Evolutionary conservation across 1,140 invertebrate genomes (phyloP).

Genomic region (Neuroterus valhalla): DNA sequence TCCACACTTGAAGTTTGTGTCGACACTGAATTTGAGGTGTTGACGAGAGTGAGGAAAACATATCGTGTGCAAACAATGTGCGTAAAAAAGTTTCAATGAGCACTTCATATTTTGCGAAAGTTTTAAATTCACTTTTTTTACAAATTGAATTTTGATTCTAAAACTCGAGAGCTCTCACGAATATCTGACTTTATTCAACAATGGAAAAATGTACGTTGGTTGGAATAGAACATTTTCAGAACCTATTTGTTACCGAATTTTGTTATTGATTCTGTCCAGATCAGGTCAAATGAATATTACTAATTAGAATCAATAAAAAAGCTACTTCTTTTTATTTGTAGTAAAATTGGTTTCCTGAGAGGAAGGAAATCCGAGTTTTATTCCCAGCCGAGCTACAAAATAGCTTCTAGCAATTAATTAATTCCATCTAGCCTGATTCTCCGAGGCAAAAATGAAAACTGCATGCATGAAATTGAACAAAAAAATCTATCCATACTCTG

Average conservation of each 20-base stretch:
- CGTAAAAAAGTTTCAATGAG: background rate
- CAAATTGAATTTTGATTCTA: background rate
- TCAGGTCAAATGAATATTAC: background rate
- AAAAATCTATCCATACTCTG: background rate
- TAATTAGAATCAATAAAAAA: background rate
- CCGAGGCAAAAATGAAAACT: background rate
- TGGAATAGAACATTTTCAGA: too few species aligned
- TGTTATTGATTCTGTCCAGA: background rate
- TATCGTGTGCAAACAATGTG: background rate
- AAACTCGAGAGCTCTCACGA: too few species aligned
- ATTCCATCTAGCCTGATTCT: constrained; percentile 6
- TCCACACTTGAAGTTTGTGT: constrained; percentile 9
- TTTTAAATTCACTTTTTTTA: background rate
- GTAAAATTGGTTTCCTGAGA: background rate
- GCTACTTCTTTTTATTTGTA: background rate
- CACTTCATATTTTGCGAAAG: background rate
- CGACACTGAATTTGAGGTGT: constrained; percentile 4
- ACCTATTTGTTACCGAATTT: background rate
- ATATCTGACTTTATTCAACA: too few species aligned
- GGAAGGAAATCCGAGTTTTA: background rate
- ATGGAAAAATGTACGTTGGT: too few species aligned
- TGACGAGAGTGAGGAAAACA: constrained; percentile 1
- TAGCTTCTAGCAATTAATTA: constrained; percentile 14
- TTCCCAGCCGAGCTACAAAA: constrained; percentile 8
- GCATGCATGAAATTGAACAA: background rate